A percentile compares a stretch with the other conserved stretches of the same genome.
Conservation (phyloP, 1,140 invertebrate species). For the Pentalonia nigronervosa region DNA sequence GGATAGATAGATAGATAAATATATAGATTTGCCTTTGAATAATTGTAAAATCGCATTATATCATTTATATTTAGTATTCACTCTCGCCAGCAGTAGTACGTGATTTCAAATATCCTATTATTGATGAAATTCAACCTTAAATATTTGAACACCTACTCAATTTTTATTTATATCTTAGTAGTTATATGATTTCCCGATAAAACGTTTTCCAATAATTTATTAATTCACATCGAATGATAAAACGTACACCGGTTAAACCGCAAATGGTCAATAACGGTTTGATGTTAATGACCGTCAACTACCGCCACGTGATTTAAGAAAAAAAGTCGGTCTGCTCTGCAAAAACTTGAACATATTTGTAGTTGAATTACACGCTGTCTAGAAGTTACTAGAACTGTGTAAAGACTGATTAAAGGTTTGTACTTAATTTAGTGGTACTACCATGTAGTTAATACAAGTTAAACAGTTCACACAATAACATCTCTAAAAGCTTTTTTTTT, state of each 20-base stretch:
- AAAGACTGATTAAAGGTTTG: background rate
- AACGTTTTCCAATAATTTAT: background rate
- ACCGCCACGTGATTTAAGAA: background rate
- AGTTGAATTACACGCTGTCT: background rate
- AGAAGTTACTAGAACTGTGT: background rate
- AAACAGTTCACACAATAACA: background rate
- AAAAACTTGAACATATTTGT: background rate
- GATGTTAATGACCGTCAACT: background rate
- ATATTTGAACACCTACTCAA: background rate
- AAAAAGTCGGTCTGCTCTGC: background rate
- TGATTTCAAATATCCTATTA: background rate
- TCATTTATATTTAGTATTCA: background rate
- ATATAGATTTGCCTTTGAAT: background rate
- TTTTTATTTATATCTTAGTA: background rate
- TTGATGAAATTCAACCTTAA: background rate
- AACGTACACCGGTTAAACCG: background rate
- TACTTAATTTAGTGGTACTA: background rate
- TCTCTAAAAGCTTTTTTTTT: constrained; percentile 6
- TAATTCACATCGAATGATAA: background rate
- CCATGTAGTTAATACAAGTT: too few species aligned
- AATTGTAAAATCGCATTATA: background rate
- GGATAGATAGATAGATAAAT: too few species aligned
- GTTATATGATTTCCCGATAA: background rate
- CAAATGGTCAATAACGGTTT: background rate
- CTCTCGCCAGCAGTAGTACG: background rate